Conservation (phyloP, 2,888 invertebrate genomes). For the Dimorphilus gyrociliatus region DNA sequence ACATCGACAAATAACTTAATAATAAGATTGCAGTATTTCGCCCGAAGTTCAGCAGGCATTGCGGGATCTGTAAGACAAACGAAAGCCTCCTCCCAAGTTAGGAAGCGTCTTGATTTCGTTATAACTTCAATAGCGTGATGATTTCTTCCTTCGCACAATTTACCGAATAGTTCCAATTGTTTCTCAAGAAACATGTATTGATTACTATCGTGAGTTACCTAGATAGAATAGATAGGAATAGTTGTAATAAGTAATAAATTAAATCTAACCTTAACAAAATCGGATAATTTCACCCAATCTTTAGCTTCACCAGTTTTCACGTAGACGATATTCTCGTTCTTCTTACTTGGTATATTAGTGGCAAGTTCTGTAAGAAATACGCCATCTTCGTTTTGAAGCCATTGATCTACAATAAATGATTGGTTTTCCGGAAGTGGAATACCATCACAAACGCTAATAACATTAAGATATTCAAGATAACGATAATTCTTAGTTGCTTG, state of each 20-base stretch:
- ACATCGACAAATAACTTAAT: slow-evolving; percentile 3
- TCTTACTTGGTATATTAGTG: too few species aligned
- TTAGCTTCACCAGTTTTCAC: too few species aligned
- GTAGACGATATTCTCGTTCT: too few species aligned
- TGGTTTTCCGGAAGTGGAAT: slow-evolving; percentile 10
- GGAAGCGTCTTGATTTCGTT: slow-evolving; percentile 5
- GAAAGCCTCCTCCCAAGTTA: slow-evolving; percentile 13
- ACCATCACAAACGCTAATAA: slow-evolving; percentile 11
- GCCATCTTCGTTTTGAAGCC: too few species aligned
- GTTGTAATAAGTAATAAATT: too few species aligned
- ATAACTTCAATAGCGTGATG: slow-evolving; percentile 7
- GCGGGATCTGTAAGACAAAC: slow-evolving; percentile 6
- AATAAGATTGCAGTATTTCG: slow-evolving; percentile 12
- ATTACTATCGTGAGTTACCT: too few species aligned
- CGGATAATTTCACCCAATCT: too few species aligned
- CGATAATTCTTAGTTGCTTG: slow-evolving; percentile 13
- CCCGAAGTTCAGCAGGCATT: slow-evolving; percentile 9
- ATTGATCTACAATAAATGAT: slow-evolving; percentile 6
- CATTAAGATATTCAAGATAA: slow-evolving; percentile 10
- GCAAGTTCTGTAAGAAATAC: background rate
- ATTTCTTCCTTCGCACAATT: slow-evolving; percentile 30
- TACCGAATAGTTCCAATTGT: slow-evolving; percentile 34
- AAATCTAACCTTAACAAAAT: too few species aligned
- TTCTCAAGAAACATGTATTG: slow-evolving; percentile 34
- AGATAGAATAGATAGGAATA: too few species aligned